Evolutionary conservation across 2,888 invertebrate genomes (phyloP), one percentile per base, ranked within the genome.

Genomic region (Stenolophus ochropezus): DNA sequence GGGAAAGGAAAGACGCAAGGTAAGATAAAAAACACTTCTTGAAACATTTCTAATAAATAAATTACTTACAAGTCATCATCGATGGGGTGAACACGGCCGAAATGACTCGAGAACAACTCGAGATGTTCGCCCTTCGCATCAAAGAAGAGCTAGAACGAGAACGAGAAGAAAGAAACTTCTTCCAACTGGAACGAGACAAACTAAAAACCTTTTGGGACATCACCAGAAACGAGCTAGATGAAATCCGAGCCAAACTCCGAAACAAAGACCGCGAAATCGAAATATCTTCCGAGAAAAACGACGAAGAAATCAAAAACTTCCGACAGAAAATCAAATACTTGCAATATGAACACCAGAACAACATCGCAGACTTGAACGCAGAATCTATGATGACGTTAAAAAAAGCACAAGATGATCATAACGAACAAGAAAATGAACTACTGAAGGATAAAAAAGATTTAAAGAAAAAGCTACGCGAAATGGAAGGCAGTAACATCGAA

Each of bases 151-250:
- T 98, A 88, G 98, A 98, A 87, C 93, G 96, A 81, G 98, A 98
- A 89, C 91, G 98, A 86, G 98, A 98, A 89, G 98, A 98, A 89
- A 91, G 98, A 78, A 98, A 98, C 89, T 98, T 95, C 88, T 98
- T 97, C 86, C 98, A 98, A 89, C 89, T 98, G 86, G 98, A 98
- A 90, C 91, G 98, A 85, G 98, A 98, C 88, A 98, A 98, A 90
- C 92, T 98, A 14, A 93, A 97, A 84, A 96, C 96, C 2, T 98
- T 97, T 88, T 98, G 98, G 98, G 98, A 98, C 89, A 97, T 98
- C 78, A 96, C 97, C 0, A 93, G 96, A 84, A 94, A 95, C 85
- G 96, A 98, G 87, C 90, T 98, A 53, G 96, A 97, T 86, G 96
- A 97, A 90, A 93, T 93, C 8, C 93, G 94, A 87, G 94, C 96